Conservation (phyloP, 2,888 invertebrate species). For the Parnassius smintheus region DNA sequence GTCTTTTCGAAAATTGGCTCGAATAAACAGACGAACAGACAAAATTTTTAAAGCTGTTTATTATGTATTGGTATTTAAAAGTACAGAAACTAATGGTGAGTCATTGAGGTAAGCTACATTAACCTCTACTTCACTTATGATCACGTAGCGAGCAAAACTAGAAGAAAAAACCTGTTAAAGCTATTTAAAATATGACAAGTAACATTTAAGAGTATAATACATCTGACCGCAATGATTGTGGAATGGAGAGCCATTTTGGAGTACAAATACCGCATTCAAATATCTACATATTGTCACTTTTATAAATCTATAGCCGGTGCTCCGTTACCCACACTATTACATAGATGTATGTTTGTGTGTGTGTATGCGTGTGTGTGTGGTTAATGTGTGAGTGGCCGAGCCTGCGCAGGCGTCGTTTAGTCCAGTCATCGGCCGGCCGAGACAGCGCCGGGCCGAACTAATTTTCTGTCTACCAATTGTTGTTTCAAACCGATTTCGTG, state of each 20-base stretch:
- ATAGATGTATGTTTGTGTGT: not conserved
- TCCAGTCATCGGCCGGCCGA: constrained; percentile 65
- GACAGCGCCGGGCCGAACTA: constrained; percentile 53
- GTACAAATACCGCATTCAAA: constrained; percentile 5
- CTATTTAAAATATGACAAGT: no score
- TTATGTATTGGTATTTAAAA: no score
- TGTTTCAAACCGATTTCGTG: constrained; percentile 24
- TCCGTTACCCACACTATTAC: not conserved
- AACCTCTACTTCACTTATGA: no score
- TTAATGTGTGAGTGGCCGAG: constrained; percentile 23
- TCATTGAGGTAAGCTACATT: no score
- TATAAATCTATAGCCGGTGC: constrained; percentile 11
- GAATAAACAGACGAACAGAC: no score
- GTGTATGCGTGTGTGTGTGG: not conserved
- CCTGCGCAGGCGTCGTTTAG: constrained; percentile 22
- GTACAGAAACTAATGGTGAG: no score
- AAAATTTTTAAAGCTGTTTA: no score
- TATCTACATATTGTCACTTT: constrained; percentile 12
- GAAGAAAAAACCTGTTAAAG: no score
- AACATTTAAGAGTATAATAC: no score
- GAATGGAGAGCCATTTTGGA: not conserved
- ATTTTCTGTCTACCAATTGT: constrained; percentile 37
- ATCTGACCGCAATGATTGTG: no score
- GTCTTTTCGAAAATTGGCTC: no score
- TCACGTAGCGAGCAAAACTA: no score